Evolutionary conservation across 2,113 vertebrate species (phyloP).

Genomic region (Aphelocoma coerulescens): DNA sequence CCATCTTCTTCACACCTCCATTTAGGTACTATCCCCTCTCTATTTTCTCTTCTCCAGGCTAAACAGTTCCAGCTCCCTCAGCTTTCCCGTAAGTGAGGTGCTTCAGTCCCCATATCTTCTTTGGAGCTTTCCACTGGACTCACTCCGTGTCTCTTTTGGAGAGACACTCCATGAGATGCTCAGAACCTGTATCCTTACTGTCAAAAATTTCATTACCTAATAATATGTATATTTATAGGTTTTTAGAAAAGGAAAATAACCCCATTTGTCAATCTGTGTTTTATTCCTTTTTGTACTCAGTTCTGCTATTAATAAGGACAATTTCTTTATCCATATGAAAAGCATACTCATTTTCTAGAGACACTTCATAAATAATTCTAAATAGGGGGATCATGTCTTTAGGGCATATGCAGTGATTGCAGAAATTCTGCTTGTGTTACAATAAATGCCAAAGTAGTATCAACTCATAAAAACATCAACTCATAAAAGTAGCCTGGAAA

Average conservation of each 20-base stretch:
- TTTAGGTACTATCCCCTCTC: not conserved
- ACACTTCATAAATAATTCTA: not conserved
- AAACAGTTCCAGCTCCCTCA: not conserved
- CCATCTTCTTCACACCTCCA: not conserved
- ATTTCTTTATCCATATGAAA: not conserved
- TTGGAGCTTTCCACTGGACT: not conserved
- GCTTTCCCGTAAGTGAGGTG: not conserved
- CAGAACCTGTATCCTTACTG: not conserved
- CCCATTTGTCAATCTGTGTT: not conserved
- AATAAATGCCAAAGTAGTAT: slow-evolving; percentile 37
- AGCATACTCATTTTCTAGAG: slow-evolving; percentile 16
- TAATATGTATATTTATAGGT: not conserved
- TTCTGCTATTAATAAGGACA: not conserved
- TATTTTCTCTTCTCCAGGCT: not conserved
- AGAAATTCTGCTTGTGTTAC: slow-evolving; percentile 29
- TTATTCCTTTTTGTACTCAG: not conserved
- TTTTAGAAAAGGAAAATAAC: not conserved
- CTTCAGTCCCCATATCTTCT: not conserved
- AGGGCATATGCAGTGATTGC: not conserved
- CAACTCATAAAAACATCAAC: slow-evolving; percentile 51
- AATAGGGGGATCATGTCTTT: not conserved
- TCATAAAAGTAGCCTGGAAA: slow-evolving; percentile 25
- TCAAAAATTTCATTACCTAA: not conserved
- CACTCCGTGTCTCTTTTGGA: not conserved
- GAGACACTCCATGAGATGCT: not conserved